A percentile compares a stretch with the other conserved stretches of the same genome.
Evolutionary conservation across 2,888 invertebrate species (phyloP).

Genomic region (Myathropa florea): DNA sequence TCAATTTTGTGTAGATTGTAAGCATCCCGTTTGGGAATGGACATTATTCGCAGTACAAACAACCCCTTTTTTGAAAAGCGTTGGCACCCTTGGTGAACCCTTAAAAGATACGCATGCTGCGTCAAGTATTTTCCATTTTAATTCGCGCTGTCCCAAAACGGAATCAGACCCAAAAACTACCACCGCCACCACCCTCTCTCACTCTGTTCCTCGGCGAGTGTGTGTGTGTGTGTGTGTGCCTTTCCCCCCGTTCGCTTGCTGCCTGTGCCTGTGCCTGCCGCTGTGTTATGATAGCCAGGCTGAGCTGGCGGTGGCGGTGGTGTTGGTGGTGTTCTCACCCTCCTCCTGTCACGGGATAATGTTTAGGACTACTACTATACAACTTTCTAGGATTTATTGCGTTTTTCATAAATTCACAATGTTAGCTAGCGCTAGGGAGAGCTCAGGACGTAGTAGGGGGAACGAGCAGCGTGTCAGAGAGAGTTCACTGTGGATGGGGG

Average conservation of each 20-base stretch:
- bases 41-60: background rate
- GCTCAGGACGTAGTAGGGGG: background rate
- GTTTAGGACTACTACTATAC: slow-evolving; percentile 61
- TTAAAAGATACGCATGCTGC: slow-evolving; percentile 22
- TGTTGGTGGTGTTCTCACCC: slow-evolving; percentile 11
- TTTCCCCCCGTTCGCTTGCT: no score
- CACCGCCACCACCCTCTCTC: slow-evolving; percentile 1
- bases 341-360: slow-evolving; percentile 30
- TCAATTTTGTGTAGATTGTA: background rate
- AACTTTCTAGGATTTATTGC: slow-evolving; percentile 66
- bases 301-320: slow-evolving; percentile 9
- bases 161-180: slow-evolving; percentile 62
- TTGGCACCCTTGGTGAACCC: slow-evolving; percentile 53
- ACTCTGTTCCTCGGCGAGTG: background rate
- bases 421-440: slow-evolving; percentile 1
- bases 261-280: no score
- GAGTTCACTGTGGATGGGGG: background rate
- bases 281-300: background rate
- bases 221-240: background rate
- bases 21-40: background rate
- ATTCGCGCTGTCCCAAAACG: slow-evolving; percentile 67
- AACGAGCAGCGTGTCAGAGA: background rate
- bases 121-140: slow-evolving; percentile 50
- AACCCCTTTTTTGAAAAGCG: slow-evolving; percentile 37
- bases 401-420: slow-evolving; percentile 66